These are phyloP conservation scores for Petrosia ficiformis DNA, from an alignment of 37 sponge, comb jelly and placozoan genomes.

Conservation along the genomic window DNA sequence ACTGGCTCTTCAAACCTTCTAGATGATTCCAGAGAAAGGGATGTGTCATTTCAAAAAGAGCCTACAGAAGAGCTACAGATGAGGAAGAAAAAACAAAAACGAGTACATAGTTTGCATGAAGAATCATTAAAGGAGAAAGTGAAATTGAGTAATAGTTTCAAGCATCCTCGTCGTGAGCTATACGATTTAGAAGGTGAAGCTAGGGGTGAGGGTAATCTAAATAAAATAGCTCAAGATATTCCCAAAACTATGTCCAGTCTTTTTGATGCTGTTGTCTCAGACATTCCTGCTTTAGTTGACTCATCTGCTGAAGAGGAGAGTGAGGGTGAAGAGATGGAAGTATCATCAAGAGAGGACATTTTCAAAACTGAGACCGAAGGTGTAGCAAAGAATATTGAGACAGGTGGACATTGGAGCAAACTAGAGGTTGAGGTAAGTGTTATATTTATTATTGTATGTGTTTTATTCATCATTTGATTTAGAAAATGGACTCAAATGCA, in stretches of 20 bases:
- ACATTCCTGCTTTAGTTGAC: not conserved
- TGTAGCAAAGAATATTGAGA: too few relatives aligned
- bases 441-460: too few relatives aligned
- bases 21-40: not conserved
- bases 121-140: not conserved
- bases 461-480: not conserved
- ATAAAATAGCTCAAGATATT: not conserved
- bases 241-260: not conserved
- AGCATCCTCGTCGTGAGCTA: not conserved
- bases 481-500: too few relatives aligned
- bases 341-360: too few relatives aligned
- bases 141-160: not conserved
- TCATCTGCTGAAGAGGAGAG: not conserved
- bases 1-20: not conserved
- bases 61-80: not conserved
- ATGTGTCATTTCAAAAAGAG: not conserved
- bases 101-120: not conserved
- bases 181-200: not conserved
- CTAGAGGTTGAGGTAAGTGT: too few relatives aligned
- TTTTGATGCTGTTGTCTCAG: conserved; percentile 1
- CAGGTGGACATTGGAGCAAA: too few relatives aligned
- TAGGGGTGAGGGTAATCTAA: not conserved
- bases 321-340: not conserved
- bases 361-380: not conserved
- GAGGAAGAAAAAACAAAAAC: not conserved